These are phyloP conservation scores for Protonibea diacanthus DNA, from an alignment of 2,797 vertebrate genomes.

Conservation along the genomic window DNA sequence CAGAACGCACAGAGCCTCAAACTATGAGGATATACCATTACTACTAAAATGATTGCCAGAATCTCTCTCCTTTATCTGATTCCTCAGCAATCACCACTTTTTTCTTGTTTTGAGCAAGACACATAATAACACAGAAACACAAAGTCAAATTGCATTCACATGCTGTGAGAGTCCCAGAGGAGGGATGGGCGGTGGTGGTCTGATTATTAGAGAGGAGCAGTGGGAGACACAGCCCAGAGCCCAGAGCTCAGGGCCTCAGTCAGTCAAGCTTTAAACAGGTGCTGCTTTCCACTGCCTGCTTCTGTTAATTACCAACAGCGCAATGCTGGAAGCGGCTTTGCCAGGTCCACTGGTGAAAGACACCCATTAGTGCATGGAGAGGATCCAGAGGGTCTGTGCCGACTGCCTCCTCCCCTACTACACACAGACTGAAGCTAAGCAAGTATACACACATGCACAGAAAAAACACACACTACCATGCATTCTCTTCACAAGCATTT, in stretches of 20 bases:
- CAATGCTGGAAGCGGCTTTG: slow-evolving; percentile 70
- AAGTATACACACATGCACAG: slow-evolving; percentile 5
- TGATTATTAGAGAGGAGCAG: slow-evolving; percentile 67
- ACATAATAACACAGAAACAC: slow-evolving; percentile 47
- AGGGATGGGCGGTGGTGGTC: slow-evolving; percentile 47
- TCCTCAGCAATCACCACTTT: no score
- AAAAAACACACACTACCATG: slow-evolving; percentile 15
- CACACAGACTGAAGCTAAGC: slow-evolving; percentile 34
- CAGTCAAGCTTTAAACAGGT: slow-evolving; percentile 82
- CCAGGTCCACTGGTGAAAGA: slow-evolving; percentile 78
- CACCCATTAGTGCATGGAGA: slow-evolving; percentile 81
- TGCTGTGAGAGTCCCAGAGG: slow-evolving; percentile 46
- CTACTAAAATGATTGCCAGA: slow-evolving; percentile 5
- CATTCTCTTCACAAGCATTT: slow-evolving; percentile 3
- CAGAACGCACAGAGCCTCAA: not conserved
- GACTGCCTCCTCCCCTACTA: not conserved
- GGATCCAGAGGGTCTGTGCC: slow-evolving; percentile 77
- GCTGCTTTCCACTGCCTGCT: slow-evolving; percentile 84
- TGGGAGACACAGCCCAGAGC: slow-evolving; percentile 67
- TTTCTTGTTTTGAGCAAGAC: slow-evolving; percentile 33
- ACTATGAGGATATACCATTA: slow-evolving; percentile 11
- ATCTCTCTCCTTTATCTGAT: slow-evolving; percentile 1
- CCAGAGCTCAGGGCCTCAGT: slow-evolving; percentile 63
- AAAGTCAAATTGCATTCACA: slow-evolving; percentile 34
- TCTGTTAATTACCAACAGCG: slow-evolving; percentile 85